Evolutionary conservation across 2,113 vertebrate genomes (phyloP), one percentile per base, ranked within the genome.

Genomic region (Xenopus tropicalis): DNA sequence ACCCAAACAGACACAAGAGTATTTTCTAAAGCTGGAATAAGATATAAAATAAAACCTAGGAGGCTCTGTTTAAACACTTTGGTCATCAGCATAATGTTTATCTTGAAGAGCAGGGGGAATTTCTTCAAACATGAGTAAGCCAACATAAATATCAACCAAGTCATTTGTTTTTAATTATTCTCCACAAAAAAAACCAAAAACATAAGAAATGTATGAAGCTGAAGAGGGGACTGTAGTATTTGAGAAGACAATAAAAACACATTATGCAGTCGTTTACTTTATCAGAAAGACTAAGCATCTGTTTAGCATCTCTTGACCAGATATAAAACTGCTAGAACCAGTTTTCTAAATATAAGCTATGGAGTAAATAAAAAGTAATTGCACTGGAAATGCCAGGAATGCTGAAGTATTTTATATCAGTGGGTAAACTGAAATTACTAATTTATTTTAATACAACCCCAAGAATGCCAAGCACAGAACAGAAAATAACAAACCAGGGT

Each of bases 101-200:
- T 76, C 66, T 56, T 54, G 20, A 24, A 43, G 4, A 54, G 57
- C 21, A 43, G 43, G 20, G 57, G 73, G 66, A 69, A 20, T 69
- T 63, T 29, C 58, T 69, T 69, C 44, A 69, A 21, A 20, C 20
- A 14, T 13, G 8, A 20, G 69, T 57, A 21, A 23, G 73, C 73
- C 73, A 76, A 69, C 20, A 69, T 76, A 69, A 76, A 76, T 64
- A 69, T 63, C 66, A 54, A 51, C 72, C 61, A 29, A 48, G 66
- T 69, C 73, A 76, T 76, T 76, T 76, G 73, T 76, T 76, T 76
- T 63, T 69, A 54, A 76, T 76, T 69, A 76, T 76, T 74, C n/a
- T 52, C 69, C 44, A 76, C 73, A 65, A 37, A 37, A 13, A 74
- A 74, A 76, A 69, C 59, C 6, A 13, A 74, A 74, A 76, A 69